Evolutionary conservation across 2,113 vertebrate genomes (phyloP).

Genomic region (Peromyscus californicus): DNA sequence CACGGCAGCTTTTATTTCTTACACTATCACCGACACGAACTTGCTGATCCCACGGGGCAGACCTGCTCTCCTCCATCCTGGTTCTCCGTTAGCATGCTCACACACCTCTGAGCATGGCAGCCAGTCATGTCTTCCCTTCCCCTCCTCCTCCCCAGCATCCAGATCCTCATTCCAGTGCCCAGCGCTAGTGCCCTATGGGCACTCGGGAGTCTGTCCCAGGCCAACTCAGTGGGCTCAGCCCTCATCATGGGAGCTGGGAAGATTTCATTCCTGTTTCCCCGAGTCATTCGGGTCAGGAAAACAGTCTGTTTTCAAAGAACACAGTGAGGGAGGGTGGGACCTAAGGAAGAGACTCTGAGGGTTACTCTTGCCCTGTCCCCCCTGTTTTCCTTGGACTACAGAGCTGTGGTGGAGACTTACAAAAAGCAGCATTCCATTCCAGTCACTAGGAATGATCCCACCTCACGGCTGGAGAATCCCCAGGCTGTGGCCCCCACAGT

Average conservation of each 20-base stretch:
- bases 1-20: not conserved
- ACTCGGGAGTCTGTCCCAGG: not conserved
- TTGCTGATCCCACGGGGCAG: not conserved
- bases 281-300: not conserved
- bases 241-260: not conserved
- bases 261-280: not conserved
- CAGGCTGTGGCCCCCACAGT: not conserved
- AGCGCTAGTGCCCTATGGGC: not conserved
- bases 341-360: not conserved
- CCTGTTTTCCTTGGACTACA: not conserved
- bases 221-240: not conserved
- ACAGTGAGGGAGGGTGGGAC: not conserved
- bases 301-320: not conserved
- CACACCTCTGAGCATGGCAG: not conserved
- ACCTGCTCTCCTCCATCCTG: not conserved
- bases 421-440: no score
- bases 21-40: no score
- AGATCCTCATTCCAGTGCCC: not conserved
- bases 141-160: not conserved
- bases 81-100: no score
- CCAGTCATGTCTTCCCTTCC: not conserved
- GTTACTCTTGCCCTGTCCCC: not conserved
- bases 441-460: not conserved
- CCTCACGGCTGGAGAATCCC: no score
- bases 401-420: not conserved